A percentile compares a stretch with the other conserved stretches of the same genome.
Conservation (phyloP, 2,888 invertebrate genomes). For the Ornithoptera priamus region DNA sequence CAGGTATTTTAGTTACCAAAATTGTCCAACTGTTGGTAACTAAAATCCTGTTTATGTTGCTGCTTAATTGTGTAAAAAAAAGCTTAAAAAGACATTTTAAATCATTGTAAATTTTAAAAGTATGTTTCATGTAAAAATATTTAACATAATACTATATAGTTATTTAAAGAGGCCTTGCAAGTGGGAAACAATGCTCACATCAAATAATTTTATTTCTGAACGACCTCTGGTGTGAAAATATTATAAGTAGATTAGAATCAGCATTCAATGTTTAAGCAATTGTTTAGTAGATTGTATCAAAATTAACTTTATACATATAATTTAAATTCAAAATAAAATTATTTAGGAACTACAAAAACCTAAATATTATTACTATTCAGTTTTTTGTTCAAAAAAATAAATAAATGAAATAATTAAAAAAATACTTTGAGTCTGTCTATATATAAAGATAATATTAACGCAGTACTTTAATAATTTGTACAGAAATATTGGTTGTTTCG, state of each 20-base stretch:
- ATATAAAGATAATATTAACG: too few species aligned
- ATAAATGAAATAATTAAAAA: too few species aligned
- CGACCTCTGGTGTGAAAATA: constrained; percentile 1
- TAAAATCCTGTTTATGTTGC: too few species aligned
- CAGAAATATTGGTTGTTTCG: too few species aligned
- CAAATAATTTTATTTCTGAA: constrained; percentile 1
- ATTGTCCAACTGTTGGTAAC: too few species aligned
- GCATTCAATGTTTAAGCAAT: not conserved
- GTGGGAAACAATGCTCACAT: constrained; percentile 17
- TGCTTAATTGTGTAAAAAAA: too few species aligned
- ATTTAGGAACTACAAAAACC: too few species aligned
- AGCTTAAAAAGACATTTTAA: not conserved
- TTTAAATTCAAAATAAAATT: not conserved
- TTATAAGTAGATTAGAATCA: not conserved
- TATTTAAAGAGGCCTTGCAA: constrained; percentile 9
- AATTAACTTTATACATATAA: not conserved
- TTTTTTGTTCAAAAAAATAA: too few species aligned
- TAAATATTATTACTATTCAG: too few species aligned
- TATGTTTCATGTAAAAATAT: not conserved
- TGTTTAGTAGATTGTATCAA: not conserved
- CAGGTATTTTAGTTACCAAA: too few species aligned
- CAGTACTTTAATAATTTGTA: too few species aligned
- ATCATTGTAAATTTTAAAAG: not conserved
- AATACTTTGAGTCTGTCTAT: too few species aligned
- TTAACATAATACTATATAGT: not conserved